phyloP scores from a whole-genome alignment of 2,113 vertebrate species.

The Abramis brama region DNA sequence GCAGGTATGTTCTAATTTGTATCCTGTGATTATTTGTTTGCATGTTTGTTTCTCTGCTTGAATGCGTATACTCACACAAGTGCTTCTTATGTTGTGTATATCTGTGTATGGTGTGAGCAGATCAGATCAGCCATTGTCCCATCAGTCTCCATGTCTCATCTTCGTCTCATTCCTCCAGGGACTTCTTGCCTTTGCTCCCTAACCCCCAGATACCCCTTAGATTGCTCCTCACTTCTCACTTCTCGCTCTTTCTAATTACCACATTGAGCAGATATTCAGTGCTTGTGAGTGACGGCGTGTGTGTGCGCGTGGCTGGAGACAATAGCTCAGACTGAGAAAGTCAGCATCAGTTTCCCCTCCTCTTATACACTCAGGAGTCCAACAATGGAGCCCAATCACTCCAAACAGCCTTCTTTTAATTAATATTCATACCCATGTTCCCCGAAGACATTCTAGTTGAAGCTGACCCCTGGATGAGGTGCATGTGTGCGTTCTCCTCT shows the following conservation, averaged over 20 bases:
- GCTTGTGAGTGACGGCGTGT: constrained; percentile 76
- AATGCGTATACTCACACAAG: constrained; percentile 20
- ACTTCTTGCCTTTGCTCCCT: constrained; percentile 36
- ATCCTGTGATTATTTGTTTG: not conserved
- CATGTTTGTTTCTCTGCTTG: constrained; percentile 17
- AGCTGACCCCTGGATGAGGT: constrained; percentile 81
- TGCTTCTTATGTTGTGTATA: constrained; percentile 18
- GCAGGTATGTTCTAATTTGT: constrained; percentile 80
- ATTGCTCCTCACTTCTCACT: constrained; percentile 47
- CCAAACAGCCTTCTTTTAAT: constrained; percentile 86
- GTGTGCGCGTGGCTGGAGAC: constrained; percentile 80
- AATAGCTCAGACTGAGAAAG: constrained; percentile 82
- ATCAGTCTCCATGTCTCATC: constrained; percentile 34
- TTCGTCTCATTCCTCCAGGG: constrained; percentile 36
- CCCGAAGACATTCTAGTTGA: constrained; percentile 79
- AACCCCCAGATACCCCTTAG: constrained; percentile 37
- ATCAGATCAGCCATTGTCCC: constrained; percentile 37
- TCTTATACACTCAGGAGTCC: constrained; percentile 80
- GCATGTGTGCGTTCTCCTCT: constrained; percentile 68
- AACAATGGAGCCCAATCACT: constrained; percentile 82
- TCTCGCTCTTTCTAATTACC: constrained; percentile 92
- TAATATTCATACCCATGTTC: constrained; percentile 89
- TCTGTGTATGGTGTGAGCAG: constrained; percentile 25
- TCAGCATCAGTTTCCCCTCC: constrained; percentile 66
- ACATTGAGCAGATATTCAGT: constrained; percentile 89